Base-by-base conservation (phyloP, 2,797 vertebrate species). In the Salmo trutta region DNA sequence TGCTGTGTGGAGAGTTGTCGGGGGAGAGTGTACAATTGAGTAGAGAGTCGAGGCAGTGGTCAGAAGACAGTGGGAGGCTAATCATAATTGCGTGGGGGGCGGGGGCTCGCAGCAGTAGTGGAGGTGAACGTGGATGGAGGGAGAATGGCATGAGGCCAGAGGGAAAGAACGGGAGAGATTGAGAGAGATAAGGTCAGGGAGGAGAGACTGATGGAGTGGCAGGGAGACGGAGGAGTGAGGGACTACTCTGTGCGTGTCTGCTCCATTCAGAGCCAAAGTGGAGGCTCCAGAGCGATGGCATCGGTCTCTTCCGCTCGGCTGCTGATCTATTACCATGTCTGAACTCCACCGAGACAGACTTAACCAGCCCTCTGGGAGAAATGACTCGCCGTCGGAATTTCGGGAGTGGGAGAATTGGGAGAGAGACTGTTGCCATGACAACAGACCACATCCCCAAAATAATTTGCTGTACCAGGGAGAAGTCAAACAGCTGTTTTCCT, bases 281-380 rank as follows among this genome's bases (percentile, higher is more conserved):
- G 47, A 64, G 78, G 65, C 84, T 90, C 82, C 82, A 88, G 89
- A 86, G 68, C 4, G 41, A 78, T 67, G 53, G 80, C 78, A 36
- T 29, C 21, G 86, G 85, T 88, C 78, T 90, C 86, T 90, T 93
- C 89, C 78, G 82, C 89, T 86, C 86, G 70, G 82, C 78, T 86
- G 88, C 88, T 88, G 84, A 92, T 94, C 81, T 82, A 92, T 94
- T 85, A 87, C 78, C 56, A 12, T 77, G 87, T 92, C 91, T 90
- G 91, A 83, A 82, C 87, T 91, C 86, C 78, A 73, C 52, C 12
- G 80, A 89, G 90, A 88, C 83, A 59, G 82, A 86, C 75, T 79
- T 75, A 83, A 85, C 82, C 62, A 52, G 78, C 82, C 83, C 88
- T 84, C 79, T 85, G 87, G 87, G 84, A 88, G 80, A 72, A 87